Evolutionary conservation across 1,140 invertebrate genomes (phyloP), one percentile per base, ranked within the genome.

Genomic region (Trissolcus basalis): DNA sequence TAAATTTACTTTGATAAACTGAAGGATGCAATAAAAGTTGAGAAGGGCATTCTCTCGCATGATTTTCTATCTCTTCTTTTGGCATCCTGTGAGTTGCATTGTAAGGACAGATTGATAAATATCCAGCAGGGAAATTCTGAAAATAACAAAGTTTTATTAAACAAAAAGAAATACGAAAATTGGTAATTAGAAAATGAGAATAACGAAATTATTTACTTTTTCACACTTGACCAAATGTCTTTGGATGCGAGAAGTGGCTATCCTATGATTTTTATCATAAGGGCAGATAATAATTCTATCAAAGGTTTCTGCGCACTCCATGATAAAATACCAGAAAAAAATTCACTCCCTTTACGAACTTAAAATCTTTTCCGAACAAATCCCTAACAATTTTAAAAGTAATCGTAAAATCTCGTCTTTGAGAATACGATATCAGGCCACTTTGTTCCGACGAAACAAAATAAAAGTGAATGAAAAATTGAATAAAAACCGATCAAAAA

Each of bases 221-320:
- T 87, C 80, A 48, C 87, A 87, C 70, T 85, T 87, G 0, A 87
- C 41, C 15, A 88, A 72, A 45, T 88, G 86, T 15, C 51, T 79
- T 50, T 84, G 83, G 13, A 87, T 54, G 44, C 82, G 76, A 6
- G 82, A 83, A 13, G 14, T 64, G 7, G 75, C 43, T n/a, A 86
- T 81, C 27, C 19, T 36, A 69, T 88, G 87, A 58, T 54, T 32
- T 11, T 71, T 74, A 41, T 88, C 59, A 14, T 86, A 88, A 12
- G 87, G 86, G 59, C 87, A 87, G 12, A 55, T 56, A 6, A 83
- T 61, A 8, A 60, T 51, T 44, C 51, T 14, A 41, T 80, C 75
- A 43, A 39, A 4, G 32, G 32, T 19, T 27, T 43, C 36, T 27
- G 19, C 1, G 19, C 19, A 27, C 6, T 27, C 19, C 19, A 27